Base-by-base conservation (phyloP, 2,888 invertebrate species). In the Aplocera efformata region DNA sequence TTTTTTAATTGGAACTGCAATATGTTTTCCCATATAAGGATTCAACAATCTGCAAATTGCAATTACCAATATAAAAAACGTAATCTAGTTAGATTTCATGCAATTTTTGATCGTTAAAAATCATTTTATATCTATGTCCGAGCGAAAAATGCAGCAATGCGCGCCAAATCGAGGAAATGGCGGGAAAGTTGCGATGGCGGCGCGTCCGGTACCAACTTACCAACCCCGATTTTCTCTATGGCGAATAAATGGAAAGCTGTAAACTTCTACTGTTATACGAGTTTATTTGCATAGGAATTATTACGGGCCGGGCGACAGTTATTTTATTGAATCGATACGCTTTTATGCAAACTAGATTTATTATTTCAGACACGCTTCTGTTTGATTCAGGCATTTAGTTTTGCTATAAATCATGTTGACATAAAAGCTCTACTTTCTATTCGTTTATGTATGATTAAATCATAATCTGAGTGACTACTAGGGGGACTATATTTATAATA, bases 151-250 rank as follows among this genome's bases (percentile, higher is more conserved):
- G 29, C 31, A 39, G 27, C 28, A 40, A 43, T 39, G 51, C 56
- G 44, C 51, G 43, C 53, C 42, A 33, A 42, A 53, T 53, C 44
- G 48, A 59, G 67, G 64, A 70, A 70, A 68, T 50, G 67, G 60
- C 64, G 67, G 66, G 67, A 73, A 71, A 73, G 69, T 69, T 68
- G 52, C 56, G 56, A 58, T 56, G 57, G 55, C 61, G 54, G 56
- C 56, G 51, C 49, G 53, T 54, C 53, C 53, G 50, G 46, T 29
- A 38, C 44, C 27, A 17, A 31, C 35, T 17, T 11, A 48, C 48
- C 48, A 39, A 48, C 43, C 44, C 48, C 22, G 47, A 58, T 67
- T 68, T 65, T 69, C 67, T 60, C 60, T 48, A 52, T 46, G 33
- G 49, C 39, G 53, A 53, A 64, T 59, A 65, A 50, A 60, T 60